Evolutionary conservation across 2,888 invertebrate genomes (phyloP).

Genomic region (Seira ritae): DNA sequence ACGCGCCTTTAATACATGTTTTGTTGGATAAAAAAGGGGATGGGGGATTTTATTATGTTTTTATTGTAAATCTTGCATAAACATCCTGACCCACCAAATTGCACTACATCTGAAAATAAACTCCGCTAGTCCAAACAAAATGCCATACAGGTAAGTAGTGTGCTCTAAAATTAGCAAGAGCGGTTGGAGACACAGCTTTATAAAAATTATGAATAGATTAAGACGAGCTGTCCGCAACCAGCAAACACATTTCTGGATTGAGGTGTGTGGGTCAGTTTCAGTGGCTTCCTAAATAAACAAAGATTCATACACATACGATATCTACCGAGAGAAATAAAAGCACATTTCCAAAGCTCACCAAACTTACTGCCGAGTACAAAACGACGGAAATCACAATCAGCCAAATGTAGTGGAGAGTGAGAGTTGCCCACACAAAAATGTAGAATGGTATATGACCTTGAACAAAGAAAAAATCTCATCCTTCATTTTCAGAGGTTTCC

Average conservation of each 20-base stretch:
- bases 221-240: conserved; percentile 66
- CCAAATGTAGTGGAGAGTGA: conserved; percentile 58
- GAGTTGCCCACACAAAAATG: conserved; percentile 62
- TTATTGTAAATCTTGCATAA: conserved; percentile 67
- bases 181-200: conserved; percentile 63
- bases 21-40: too few species aligned
- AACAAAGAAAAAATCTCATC: conserved; percentile 6
- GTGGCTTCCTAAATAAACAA: conserved; percentile 59
- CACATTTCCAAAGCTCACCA: conserved; percentile 46
- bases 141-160: conserved; percentile 43
- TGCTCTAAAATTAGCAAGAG: conserved; percentile 45
- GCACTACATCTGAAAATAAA: conserved; percentile 63
- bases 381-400: conserved; percentile 59
- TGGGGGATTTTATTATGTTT: not conserved
- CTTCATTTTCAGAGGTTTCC: too few species aligned
- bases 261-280: conserved; percentile 67
- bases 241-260: conserved; percentile 68
- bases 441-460: conserved; percentile 63
- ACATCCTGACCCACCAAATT: conserved; percentile 61
- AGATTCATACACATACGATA: conserved; percentile 9
- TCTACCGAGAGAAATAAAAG: not conserved
- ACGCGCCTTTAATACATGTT: too few species aligned
- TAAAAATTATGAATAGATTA: conserved; percentile 55
- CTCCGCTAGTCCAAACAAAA: conserved; percentile 55
- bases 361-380: conserved; percentile 57